These are phyloP conservation scores for Epinotia demarniana DNA, from an alignment of 2,888 invertebrate genomes.

Conservation along the genomic window DNA sequence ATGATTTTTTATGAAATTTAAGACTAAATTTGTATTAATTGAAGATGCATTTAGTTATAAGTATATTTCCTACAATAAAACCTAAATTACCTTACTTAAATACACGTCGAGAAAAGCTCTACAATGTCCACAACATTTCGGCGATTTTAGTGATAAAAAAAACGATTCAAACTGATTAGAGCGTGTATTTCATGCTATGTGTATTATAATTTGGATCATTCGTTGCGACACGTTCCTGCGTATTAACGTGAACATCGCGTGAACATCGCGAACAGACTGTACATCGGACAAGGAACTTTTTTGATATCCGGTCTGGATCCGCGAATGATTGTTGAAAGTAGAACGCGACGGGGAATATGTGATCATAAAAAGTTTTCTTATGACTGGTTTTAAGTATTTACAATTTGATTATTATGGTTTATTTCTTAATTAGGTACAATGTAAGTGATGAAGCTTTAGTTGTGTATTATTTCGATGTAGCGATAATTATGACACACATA, in stretches of 20 bases:
- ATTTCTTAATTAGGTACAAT: background rate
- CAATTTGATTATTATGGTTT: conserved; percentile 2
- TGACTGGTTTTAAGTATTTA: background rate
- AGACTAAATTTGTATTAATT: too few species aligned
- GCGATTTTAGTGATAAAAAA: too few species aligned
- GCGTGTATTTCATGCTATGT: too few species aligned
- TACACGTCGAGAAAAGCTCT: too few species aligned
- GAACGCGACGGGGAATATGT: conserved; percentile 52
- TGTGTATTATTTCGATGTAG: background rate
- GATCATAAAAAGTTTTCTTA: conserved; percentile 11
- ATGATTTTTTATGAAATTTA: too few species aligned
- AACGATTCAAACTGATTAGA: too few species aligned
- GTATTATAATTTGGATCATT: too few species aligned
- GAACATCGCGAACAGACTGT: too few species aligned
- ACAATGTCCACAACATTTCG: too few species aligned
- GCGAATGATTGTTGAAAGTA: conserved; percentile 60
- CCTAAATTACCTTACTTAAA: too few species aligned
- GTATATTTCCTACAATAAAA: too few species aligned
- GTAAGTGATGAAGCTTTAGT: background rate
- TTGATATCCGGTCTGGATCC: conserved; percentile 62
- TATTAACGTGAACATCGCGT: conserved; percentile 38
- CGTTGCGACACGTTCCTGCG: background rate
- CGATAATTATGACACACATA: background rate
- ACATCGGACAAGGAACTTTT: conserved; percentile 57
- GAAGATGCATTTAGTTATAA: too few species aligned